Percentiles rank a stretch among this genome's conserved stretches.
These are phyloP conservation scores for Leptopilina boulardi DNA, from an alignment of 1,140 invertebrate species.

Conservation along the genomic window DNA sequence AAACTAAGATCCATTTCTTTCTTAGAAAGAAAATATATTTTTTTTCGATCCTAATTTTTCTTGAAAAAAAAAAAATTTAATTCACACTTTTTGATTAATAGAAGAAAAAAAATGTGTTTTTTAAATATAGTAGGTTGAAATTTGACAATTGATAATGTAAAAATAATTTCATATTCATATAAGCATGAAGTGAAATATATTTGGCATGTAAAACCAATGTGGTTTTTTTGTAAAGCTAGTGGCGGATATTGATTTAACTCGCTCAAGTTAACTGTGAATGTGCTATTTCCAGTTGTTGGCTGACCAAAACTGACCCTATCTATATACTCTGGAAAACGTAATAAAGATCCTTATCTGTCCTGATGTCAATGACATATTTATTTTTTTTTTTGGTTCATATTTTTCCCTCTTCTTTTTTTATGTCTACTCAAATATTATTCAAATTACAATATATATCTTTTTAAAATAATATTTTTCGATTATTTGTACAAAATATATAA, in stretches of 20 bases:
- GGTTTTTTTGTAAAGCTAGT: neutral
- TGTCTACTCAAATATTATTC: neutral
- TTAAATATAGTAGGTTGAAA: neutral
- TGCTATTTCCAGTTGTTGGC: slow-evolving; percentile 29
- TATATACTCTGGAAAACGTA: neutral
- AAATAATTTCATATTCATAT: neutral
- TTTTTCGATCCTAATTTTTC: neutral
- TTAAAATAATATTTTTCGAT: too few species aligned
- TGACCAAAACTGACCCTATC: neutral
- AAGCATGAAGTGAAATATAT: neutral
- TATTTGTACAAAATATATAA: too few species aligned
- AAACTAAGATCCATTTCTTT: neutral
- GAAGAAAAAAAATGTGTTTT: neutral
- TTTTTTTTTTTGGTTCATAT: neutral
- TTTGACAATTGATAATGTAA: neutral
- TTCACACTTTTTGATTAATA: too few species aligned
- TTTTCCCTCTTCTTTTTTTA: neutral
- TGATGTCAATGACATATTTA: neutral
- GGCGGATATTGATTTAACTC: slow-evolving; percentile 19
- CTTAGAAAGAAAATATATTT: neutral
- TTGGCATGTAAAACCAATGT: slow-evolving; percentile 25
- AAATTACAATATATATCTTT: too few species aligned
- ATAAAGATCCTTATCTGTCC: neutral
- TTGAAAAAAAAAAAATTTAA: too few species aligned
- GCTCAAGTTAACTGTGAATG: slow-evolving; percentile 1